Evolutionary conservation across 2,888 invertebrate genomes (phyloP), one percentile per base, ranked within the genome.

Genomic region (Rhagium mordax): DNA sequence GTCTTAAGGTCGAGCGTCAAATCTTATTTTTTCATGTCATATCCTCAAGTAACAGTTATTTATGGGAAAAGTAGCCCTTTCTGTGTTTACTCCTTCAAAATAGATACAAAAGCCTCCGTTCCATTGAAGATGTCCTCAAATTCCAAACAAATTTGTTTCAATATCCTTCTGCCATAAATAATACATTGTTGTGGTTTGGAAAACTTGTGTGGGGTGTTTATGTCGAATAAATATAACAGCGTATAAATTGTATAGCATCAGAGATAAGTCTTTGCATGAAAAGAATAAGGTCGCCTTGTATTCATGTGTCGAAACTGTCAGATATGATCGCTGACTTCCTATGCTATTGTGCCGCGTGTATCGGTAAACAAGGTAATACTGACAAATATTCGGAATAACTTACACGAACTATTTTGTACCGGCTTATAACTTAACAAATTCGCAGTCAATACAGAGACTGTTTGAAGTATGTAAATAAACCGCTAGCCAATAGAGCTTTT

Each of bases 241-340:
- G 60, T 73, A 68, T 69, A 62, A 72, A 74, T 74, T 65, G 62
- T 69, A 68, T 68, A 53, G 59, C 29, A 51, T 21, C 48, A 15
- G 41, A 72, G 68, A 65, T 66, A 61, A 55, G 71, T 65, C 49
- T 8, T 20, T 49, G 24, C 41, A 59, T 51, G 68, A 71, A 69
- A 64, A 41, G 62, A 62, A 68, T 61, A 59, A 69, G 71, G 71
- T 68, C 67, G 71, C 66, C 59, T 59, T 59, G 71, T 71, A 75
- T 74, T 78, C 72, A 73, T 71, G 61, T 76, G 79, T 77, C 76
- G 70, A 72, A 75, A 73, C 68, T 74, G 76, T 74, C 79, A 69
- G 70, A 77, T 75, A 75, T 77, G 76, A 79, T 77, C 75, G 74
- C 62, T 72, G 71, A 74, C 74, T 79, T 77, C 77, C 79, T 77